Evolutionary conservation across 2,888 invertebrate genomes (phyloP).

Genomic region (Capitulum mitella): DNA sequence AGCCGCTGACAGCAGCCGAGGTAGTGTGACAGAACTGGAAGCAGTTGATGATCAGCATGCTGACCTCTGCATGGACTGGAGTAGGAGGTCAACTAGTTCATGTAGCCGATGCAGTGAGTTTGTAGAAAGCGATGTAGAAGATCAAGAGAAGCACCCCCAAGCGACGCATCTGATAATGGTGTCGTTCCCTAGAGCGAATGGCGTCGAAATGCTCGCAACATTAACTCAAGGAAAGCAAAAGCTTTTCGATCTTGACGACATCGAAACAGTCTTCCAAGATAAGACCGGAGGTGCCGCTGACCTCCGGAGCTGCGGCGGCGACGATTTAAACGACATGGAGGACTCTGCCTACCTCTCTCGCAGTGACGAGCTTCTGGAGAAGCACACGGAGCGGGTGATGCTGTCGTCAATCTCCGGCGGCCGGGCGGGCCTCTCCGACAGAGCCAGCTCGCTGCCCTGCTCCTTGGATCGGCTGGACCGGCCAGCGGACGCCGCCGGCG

Average conservation of each 20-base stretch:
- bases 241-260: too few species aligned
- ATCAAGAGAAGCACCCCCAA: background rate
- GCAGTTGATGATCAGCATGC: background rate
- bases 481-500: background rate
- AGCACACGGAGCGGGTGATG: conserved; percentile 2
- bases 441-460: background rate
- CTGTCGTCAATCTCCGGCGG: background rate
- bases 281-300: too few species aligned
- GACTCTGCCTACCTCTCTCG: conserved; percentile 4
- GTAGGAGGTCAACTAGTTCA: background rate
- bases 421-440: background rate
- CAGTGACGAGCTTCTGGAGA: conserved; percentile 2
- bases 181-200: background rate
- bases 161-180: background rate
- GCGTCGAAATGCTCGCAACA: too few species aligned
- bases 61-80: background rate
- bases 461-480: background rate
- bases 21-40: too few species aligned
- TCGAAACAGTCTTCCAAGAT: too few species aligned
- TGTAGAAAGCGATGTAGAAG: background rate
- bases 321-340: background rate
- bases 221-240: too few species aligned
- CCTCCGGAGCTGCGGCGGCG: too few species aligned
- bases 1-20: too few species aligned
- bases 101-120: background rate